These are phyloP conservation scores for Lathronympha strigana DNA, from an alignment of 2,888 invertebrate genomes.

Conservation along the genomic window DNA sequence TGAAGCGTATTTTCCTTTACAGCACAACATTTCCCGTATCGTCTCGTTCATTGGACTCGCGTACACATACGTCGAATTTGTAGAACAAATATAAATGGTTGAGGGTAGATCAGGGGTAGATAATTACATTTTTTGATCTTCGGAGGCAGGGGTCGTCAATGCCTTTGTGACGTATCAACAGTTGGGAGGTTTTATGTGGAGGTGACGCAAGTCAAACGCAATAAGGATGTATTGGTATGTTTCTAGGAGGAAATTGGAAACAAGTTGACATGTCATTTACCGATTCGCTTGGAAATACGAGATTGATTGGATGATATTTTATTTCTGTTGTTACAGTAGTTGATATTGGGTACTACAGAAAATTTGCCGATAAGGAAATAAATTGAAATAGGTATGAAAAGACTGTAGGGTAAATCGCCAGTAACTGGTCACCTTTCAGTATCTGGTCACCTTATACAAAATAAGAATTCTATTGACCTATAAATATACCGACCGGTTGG, in stretches of 20 bases:
- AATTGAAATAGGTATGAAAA: too few relatives aligned
- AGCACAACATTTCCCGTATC: constrained; percentile 33
- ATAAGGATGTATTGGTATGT: constrained; percentile 20
- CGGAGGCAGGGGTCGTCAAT: constrained; percentile 70
- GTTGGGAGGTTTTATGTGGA: constrained; percentile 64
- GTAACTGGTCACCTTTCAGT: too few relatives aligned
- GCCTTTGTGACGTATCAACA: constrained; percentile 72
- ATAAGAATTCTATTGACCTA: too few relatives aligned
- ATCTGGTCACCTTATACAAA: too few relatives aligned
- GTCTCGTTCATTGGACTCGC: constrained; percentile 56
- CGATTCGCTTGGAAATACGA: background rate
- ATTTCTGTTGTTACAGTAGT: background rate
- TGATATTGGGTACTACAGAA: too few relatives aligned
- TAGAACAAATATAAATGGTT: constrained; percentile 84
- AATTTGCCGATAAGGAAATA: too few relatives aligned
- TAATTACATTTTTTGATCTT: constrained; percentile 84
- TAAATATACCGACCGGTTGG: too few relatives aligned
- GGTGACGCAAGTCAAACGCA: constrained; percentile 48
- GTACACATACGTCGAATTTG: constrained; percentile 78
- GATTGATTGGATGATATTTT: constrained; percentile 7
- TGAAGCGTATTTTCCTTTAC: background rate
- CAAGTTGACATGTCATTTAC: constrained; percentile 24
- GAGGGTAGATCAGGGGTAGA: constrained; percentile 83
- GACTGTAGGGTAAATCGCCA: too few relatives aligned
- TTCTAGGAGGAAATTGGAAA: constrained; percentile 36